phyloP scores from a whole-genome alignment of 2,797 vertebrate species.

The Vultur gryphus region DNA sequence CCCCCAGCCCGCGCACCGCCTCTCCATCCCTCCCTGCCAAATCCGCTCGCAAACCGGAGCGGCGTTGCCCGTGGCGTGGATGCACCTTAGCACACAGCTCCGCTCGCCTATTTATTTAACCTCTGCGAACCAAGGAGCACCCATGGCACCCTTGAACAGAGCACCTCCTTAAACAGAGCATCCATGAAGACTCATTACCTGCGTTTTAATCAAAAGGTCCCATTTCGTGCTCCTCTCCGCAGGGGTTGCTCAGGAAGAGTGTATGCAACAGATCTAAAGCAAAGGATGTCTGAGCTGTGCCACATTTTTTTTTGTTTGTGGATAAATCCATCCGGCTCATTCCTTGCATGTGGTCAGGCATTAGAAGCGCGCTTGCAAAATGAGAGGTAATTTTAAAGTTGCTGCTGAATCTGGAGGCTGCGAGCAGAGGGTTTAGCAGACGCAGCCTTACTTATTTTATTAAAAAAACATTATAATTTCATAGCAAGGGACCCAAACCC shows the following conservation, averaged over 20 bases:
- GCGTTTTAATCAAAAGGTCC: background rate
- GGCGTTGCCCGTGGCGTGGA: rapidly evolving
- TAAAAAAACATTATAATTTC: background rate
- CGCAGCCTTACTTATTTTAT: rapidly evolving
- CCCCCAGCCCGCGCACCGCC: background rate
- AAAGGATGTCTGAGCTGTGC: background rate
- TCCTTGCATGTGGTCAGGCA: rapidly evolving
- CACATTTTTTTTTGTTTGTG: rapidly evolving
- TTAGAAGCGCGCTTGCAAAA: background rate
- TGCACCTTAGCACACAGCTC: rapidly evolving
- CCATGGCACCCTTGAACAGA: background rate
- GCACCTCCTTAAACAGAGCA: background rate
- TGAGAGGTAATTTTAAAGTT: background rate
- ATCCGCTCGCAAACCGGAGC: rapidly evolving
- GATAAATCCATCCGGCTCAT: rapidly evolving
- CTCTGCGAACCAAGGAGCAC: background rate
- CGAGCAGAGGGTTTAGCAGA: background rate
- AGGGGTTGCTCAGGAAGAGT: background rate
- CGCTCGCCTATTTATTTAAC: background rate
- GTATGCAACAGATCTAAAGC: rapidly evolving
- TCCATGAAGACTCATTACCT: background rate
- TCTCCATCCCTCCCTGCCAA: background rate
- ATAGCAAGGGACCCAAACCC: background rate
- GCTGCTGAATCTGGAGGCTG: background rate
- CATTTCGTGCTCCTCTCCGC: background rate